Conservation (phyloP, 1,140 invertebrate species). For the Anastatus disparis region DNA sequence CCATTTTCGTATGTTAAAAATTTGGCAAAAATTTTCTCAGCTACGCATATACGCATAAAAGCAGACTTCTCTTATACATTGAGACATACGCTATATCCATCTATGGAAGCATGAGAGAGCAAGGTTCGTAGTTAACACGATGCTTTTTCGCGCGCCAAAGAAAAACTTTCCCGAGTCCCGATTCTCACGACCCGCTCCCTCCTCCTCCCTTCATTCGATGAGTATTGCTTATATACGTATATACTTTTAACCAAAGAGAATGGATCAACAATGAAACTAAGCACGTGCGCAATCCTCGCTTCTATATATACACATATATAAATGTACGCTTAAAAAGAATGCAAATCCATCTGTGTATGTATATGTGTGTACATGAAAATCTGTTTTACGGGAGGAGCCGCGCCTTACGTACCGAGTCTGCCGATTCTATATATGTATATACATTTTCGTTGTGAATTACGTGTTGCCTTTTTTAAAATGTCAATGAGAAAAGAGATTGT, state of each 20-base stretch:
- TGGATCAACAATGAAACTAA: constrained; percentile 9
- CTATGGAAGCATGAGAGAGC: neutral
- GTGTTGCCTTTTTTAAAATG: too few species aligned
- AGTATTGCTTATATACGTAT: too few species aligned
- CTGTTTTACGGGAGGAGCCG: neutral
- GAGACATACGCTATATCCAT: neutral
- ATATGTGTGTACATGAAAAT: constrained; percentile 9
- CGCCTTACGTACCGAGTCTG: too few species aligned
- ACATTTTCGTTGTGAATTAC: too few species aligned
- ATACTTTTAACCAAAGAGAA: too few species aligned
- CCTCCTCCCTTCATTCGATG: neutral
- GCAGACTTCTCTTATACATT: neutral
- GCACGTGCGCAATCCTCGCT: constrained; percentile 22
- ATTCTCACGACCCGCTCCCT: constrained; percentile 48
- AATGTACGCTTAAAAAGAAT: too few species aligned
- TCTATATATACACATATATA: too few species aligned
- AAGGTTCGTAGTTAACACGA: neutral
- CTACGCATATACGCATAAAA: neutral
- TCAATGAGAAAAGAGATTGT: too few species aligned
- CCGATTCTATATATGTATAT: too few species aligned
- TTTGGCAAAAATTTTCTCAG: too few species aligned
- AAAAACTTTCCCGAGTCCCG: constrained; percentile 48
- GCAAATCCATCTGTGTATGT: neutral
- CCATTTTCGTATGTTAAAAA: too few species aligned
- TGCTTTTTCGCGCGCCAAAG: constrained; percentile 30